phyloP scores from a whole-genome alignment of 2,797 vertebrate genomes.

The Tangara arthus region DNA sequence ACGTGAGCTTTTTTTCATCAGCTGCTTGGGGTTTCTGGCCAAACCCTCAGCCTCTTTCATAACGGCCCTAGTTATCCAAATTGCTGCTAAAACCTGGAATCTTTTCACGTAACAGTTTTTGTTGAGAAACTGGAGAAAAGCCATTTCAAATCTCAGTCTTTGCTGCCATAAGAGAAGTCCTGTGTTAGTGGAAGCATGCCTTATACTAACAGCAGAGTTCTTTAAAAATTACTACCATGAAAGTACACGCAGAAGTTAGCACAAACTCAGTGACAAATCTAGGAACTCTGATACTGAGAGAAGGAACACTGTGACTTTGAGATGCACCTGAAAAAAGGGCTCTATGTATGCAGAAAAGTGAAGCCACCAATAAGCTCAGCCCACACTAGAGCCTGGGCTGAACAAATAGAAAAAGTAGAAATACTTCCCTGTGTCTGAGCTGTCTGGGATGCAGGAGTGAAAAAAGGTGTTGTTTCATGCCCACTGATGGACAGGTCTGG shows the following conservation, averaged over 20 bases:
- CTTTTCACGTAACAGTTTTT: background rate
- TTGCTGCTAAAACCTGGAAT: background rate
- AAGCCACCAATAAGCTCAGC: background rate
- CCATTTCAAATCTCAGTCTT: background rate
- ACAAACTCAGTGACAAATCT: background rate
- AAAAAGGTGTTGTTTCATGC: background rate
- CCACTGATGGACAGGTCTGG: background rate
- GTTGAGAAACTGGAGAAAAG: background rate
- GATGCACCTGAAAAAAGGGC: background rate
- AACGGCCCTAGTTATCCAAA: background rate
- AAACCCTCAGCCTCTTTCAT: background rate
- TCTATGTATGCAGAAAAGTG: background rate
- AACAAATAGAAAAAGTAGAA: background rate
- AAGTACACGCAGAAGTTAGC: background rate
- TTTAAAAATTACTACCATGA: background rate
- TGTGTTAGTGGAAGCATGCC: background rate
- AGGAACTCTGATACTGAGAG: background rate
- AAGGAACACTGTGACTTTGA: background rate
- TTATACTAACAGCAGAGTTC: background rate
- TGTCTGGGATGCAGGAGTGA: background rate
- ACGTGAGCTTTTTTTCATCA: background rate
- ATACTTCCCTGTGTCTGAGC: background rate
- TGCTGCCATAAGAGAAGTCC: background rate
- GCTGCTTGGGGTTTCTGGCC: background rate
- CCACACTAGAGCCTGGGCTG: background rate